Base-by-base conservation (phyloP, 2,888 invertebrate genomes). In the Thelaira solivaga region DNA sequence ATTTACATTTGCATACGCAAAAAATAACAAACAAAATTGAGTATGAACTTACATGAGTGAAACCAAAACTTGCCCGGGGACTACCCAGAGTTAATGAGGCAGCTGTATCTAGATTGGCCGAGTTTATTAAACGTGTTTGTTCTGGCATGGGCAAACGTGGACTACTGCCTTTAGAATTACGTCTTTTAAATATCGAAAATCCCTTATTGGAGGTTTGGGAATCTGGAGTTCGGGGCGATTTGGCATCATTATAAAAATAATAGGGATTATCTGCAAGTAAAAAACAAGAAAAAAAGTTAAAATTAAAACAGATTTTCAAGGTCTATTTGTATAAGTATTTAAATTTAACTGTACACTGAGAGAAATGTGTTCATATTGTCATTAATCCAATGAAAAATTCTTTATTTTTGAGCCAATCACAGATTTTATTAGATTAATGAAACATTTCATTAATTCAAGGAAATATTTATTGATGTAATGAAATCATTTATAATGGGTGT, bases 191-290 rank as follows among this genome's bases (percentile, higher is more conserved):
- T 29, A 89, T 85, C 24, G 88, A 87, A 73, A 89, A 89, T 7
- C 86, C 85, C 64, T 85, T 86, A 65, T 84, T 84, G 57, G 87
- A 86, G 2, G 84, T 84, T 62, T 85, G 85, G 2, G 89, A 88
- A 80, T 88, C 88, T 55, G 89, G 88, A 2, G 89, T 88, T 65
- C 86, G 87, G 0, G 89, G 88, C 29, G 89, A 88, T 79, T 88
- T 87, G 57, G 86, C 83, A 59, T 89, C 88, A 86, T 89, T 89
- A 81, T 84, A 87, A 80, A 89, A 89, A 83, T 89, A 89, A 76
- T 88, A 88, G 16, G 89, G 89, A 83, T 89, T 89, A 82, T 89
- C 89, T 89, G 82, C 0, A 84, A 85, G 2, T n/a, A 18, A 11
- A 5, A n/a, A 8, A 22, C 6, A 20, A 41, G 36, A 51, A 10